A percentile compares a stretch with the other conserved stretches of the same genome.
These are phyloP conservation scores for Piscicola geometra DNA, from an alignment of 2,888 invertebrate genomes.

Conservation along the genomic window DNA sequence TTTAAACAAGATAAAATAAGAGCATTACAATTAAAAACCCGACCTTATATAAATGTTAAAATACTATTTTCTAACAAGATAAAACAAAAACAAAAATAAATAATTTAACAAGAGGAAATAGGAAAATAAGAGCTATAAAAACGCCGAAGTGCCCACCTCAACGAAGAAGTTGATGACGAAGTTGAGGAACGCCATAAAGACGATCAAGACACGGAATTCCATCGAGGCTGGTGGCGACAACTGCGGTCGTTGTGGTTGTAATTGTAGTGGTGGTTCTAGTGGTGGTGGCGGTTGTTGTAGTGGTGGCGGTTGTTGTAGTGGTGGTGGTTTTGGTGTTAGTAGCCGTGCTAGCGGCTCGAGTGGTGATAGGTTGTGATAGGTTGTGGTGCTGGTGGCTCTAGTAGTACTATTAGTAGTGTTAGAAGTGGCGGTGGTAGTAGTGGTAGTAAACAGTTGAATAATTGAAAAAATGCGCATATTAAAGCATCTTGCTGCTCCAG, in stretches of 20 bases:
- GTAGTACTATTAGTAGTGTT: not conserved
- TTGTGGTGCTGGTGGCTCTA: not conserved
- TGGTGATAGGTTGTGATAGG: not conserved
- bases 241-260: conserved; percentile 45
- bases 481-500: no score
- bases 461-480: no score
- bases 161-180: conserved; percentile 58
- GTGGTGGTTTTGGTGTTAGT: not conserved
- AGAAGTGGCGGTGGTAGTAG: not conserved
- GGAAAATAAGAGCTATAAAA: no score
- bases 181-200: conserved; percentile 59
- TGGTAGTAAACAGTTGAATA: no score
- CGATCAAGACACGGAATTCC: conserved; percentile 61
- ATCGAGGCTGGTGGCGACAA: conserved; percentile 49
- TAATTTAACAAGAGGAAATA: no score
- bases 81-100: no score
- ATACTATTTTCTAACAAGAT: no score
- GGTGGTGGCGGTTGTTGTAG: not conserved
- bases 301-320: not conserved
- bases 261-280: not conserved
- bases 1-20: no score
- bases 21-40: no score
- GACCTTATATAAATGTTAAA: no score
- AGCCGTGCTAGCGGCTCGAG: not conserved
- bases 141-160: conserved; percentile 56